Conservation (phyloP, 2,113 vertebrate genomes). For the Mus pahari region DNA sequence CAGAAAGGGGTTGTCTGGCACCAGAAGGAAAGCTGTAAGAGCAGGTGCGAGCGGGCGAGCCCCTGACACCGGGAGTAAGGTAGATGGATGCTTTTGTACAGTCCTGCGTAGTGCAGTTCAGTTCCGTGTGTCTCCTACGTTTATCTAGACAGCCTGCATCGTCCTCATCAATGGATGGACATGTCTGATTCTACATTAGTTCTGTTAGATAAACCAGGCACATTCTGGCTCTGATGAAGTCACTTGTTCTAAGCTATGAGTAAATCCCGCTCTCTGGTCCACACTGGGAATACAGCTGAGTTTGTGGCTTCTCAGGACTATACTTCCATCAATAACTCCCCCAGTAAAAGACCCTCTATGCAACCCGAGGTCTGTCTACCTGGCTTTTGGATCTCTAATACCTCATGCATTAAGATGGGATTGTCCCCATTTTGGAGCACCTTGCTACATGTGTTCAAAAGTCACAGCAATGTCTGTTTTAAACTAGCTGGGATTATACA, state of each 20-base stretch:
- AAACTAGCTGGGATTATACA: background rate
- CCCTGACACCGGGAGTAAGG: fast-evolving
- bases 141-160: background rate
- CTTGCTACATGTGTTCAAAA: background rate
- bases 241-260: background rate
- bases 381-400: background rate
- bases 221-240: background rate
- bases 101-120: fast-evolving
- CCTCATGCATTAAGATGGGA: background rate
- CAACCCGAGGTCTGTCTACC: background rate
- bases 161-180: background rate
- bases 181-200: background rate
- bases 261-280: background rate
- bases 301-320: background rate
- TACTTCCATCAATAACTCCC: background rate
- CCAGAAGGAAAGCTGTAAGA: background rate
- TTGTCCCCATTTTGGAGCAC: background rate
- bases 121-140: background rate
- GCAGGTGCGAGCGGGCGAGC: background rate
- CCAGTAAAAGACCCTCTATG: background rate
- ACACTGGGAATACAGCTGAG: background rate
- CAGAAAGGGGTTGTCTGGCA: too few relatives aligned
- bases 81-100: fast-evolving
- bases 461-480: background rate
- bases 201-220: background rate